Conservation (phyloP, 2,113 vertebrate genomes). For the Notarius lentiginosus region DNA sequence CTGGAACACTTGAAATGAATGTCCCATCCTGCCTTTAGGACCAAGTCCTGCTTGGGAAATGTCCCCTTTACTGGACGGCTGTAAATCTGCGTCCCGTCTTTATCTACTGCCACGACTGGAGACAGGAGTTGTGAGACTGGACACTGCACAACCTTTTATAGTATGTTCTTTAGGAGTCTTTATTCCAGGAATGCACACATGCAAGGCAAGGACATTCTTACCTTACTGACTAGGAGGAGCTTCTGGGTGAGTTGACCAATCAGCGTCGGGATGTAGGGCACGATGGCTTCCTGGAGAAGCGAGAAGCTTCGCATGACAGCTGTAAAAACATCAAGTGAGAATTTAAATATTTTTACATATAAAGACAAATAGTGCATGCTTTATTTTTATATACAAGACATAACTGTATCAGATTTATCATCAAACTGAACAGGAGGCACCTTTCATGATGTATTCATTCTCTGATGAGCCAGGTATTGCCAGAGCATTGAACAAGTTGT, state of each 20-base stretch:
- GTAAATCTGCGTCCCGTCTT: conserved; percentile 44
- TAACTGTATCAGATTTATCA: no score
- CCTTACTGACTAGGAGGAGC: conserved; percentile 96
- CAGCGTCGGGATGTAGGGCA: conserved; percentile 93
- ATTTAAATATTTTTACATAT: background rate
- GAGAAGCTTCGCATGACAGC: conserved; percentile 99
- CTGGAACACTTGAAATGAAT: background rate
- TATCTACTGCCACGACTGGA: conserved; percentile 31
- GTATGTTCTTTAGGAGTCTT: background rate
- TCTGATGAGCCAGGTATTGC: conserved; percentile 92
- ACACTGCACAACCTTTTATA: conserved; percentile 3
- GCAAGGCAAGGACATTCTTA: conserved; percentile 56
- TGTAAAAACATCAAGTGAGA: conserved; percentile 63
- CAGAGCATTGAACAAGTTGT: conserved; percentile 92
- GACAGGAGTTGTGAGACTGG: conserved; percentile 41
- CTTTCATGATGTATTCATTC: conserved; percentile 99
- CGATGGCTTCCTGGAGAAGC: conserved; percentile 93
- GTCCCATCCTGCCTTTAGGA: conserved; percentile 55
- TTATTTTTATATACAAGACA: no score
- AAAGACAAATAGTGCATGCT: no score
- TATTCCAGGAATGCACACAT: background rate
- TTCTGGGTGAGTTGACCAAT: conserved; percentile 96
- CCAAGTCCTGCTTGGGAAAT: conserved; percentile 46
- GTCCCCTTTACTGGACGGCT: conserved; percentile 46
- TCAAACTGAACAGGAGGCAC: conserved; percentile 61